Evolutionary conservation across 2,888 invertebrate species (phyloP), one percentile per base, ranked within the genome.

Genomic region (Ectemnius lituratus): DNA sequence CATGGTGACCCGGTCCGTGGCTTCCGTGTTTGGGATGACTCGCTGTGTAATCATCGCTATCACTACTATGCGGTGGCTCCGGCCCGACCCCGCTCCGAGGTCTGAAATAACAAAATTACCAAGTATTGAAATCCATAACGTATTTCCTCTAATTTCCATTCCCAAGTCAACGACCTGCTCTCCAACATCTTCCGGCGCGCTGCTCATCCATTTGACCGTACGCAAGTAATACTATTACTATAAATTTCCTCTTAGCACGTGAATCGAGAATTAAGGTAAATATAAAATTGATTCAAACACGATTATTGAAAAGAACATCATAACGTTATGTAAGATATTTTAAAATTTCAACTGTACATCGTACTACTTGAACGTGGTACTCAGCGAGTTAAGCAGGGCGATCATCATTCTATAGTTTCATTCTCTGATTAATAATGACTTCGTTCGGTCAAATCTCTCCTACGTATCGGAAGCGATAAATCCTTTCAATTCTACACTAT

Each of bases 41-140:
- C 72, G 86, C 80, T 70, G 87, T 80, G 74, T 88, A 88, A 76
- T 89, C 89, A 88, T 89, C 89, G 82, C 89, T 89, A 82, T 89
- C 89, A 77, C 89, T 89, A 78, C 88, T 89, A 61, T 85, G 88
- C 83, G 84, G 79, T 81, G 87, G 85, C 82, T 89, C 89, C 79
- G 87, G 84, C 70, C 88, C 87, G 79, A 88, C 87, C 78, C 87
- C 88, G 79, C 86, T 85, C 82, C 88, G 89, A 85, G 89, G 89
- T 86, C 89, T 89, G 76, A 61, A 88, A 82, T 61, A 73, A 28
- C 49, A 63, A n/a, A 76, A 4, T 23, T 28, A 57, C 8, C 27
- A 16, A 20, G 4, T 46, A n/a, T 56, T 59, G 37, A 47, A 46
- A 3, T 23, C 13, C 13, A 23, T 13, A 6, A 23, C 14, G 49